phyloP scores from a whole-genome alignment of 2,797 vertebrate species.

The Lacerta viridis region DNA sequence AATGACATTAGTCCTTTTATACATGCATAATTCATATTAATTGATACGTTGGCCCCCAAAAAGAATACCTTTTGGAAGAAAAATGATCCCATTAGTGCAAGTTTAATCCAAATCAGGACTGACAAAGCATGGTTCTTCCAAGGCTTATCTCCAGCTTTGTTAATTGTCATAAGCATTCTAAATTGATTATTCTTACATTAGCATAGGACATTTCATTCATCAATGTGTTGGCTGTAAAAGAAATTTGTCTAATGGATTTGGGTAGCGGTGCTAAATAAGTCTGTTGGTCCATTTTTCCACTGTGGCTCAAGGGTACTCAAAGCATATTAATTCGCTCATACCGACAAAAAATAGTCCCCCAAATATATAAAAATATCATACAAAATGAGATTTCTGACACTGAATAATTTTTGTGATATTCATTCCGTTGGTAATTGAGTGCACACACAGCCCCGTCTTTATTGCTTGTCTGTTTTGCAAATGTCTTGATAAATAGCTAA shows the following conservation, averaged over 20 bases:
- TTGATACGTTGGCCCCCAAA: slow-evolving; percentile 93
- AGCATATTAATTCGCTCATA: slow-evolving; percentile 84
- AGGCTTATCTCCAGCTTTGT: slow-evolving; percentile 87
- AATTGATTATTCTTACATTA: slow-evolving; percentile 93
- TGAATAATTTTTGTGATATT: slow-evolving; percentile 86
- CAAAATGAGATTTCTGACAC: slow-evolving; percentile 86
- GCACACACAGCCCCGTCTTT: slow-evolving; percentile 68
- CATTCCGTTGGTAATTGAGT: slow-evolving; percentile 81
- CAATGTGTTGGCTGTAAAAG: slow-evolving; percentile 85
- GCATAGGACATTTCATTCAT: slow-evolving; percentile 91
- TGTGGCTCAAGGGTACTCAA: slow-evolving; percentile 86
- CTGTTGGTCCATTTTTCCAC: slow-evolving; percentile 85
- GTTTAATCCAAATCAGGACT: slow-evolving; percentile 97
- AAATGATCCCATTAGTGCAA: slow-evolving; percentile 96
- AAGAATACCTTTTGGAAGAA: slow-evolving; percentile 93
- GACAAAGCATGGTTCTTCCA: slow-evolving; percentile 92
- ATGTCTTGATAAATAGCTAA: slow-evolving; percentile 82
- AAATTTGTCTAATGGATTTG: slow-evolving; percentile 87
- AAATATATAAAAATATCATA: slow-evolving; percentile 86
- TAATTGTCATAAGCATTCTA: slow-evolving; percentile 96
- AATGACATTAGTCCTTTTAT: slow-evolving; percentile 97
- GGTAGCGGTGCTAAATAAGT: slow-evolving; percentile 84
- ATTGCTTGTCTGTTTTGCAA: slow-evolving; percentile 82
- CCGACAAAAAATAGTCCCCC: slow-evolving; percentile 78
- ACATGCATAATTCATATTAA: slow-evolving; percentile 99